A percentile compares a stretch with the other conserved stretches of the same genome.
phyloP scores from a whole-genome alignment of 2,888 invertebrate species.

The Cetonia aurata region DNA sequence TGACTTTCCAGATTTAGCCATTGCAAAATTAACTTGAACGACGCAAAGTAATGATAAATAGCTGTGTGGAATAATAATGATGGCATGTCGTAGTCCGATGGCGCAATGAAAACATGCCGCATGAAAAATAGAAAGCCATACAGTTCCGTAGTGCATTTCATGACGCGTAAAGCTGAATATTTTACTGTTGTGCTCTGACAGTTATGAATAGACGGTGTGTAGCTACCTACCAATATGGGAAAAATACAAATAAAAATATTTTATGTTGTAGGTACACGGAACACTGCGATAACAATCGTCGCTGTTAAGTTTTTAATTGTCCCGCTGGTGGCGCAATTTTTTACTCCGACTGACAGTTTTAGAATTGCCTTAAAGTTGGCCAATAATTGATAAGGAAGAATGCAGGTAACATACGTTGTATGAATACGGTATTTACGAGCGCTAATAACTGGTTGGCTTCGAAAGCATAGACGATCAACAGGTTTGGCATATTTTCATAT shows the following conservation, averaged over 20 bases:
- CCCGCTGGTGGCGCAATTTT: not conserved
- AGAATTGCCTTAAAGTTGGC: not conserved
- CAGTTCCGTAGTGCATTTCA: not conserved
- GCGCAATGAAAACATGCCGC: conserved; percentile 5
- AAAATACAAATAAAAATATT: conserved; percentile 4
- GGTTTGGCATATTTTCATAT: too few species aligned
- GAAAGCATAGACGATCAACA: too few species aligned
- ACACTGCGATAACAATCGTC: not conserved
- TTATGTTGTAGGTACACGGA: conserved; percentile 3
- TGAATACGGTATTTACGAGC: too few species aligned
- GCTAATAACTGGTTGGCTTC: too few species aligned
- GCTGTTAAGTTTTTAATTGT: not conserved
- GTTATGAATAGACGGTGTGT: not conserved
- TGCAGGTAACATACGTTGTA: too few species aligned
- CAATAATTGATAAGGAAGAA: not conserved
- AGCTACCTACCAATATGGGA: not conserved
- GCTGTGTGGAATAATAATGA: too few species aligned
- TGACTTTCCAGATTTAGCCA: too few species aligned
- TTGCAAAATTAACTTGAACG: too few species aligned
- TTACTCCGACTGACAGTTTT: not conserved
- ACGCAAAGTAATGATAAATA: too few species aligned
- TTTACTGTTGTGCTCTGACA: not conserved
- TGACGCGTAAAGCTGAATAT: conserved; percentile 1
- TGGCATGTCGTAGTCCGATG: not conserved
- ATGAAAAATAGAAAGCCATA: not conserved